Evolutionary conservation across 2,888 invertebrate species (phyloP), one percentile per base, ranked within the genome.

Genomic region (Bugula neritina): DNA sequence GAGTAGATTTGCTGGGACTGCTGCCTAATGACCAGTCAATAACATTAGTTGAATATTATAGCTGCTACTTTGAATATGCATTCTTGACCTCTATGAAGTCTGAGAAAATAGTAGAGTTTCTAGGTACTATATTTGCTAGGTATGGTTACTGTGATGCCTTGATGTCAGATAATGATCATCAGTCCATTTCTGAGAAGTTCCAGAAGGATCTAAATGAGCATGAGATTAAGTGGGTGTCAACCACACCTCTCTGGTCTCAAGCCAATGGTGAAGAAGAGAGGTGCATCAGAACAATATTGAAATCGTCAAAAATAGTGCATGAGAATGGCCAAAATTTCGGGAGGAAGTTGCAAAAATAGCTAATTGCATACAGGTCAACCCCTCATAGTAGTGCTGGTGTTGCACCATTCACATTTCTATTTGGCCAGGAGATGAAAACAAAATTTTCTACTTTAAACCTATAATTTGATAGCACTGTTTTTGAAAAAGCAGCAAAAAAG

Each of bases 181-280:
- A 52, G 52, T 52, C 52, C 10, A 52, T 21, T 17, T 52, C 52
- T 17, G 52, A 10, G 21, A 21, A 17, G 52, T 52, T 52, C 52
- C 52, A 17, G 52, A 21, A 52, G 10, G 10, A 52, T 52, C 21
- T 52, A 52, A 52, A 52, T 10, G 21, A 52, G 52, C 10, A 17
- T 17, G 52, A 72, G 1, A 74, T 77, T 29, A 52, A 52, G 52
- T 52, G 21, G 52, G 10, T 17, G 52, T 21, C 52, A 21, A 52
- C 52, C 21, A 52, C 52, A 52, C 52, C 21, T 10, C 21, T 52
- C 10, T 52, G 52, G 52, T 21, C 52, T 17, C 52, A 52, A 21
- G 21, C 52, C 25, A 77, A 75, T 70, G 74, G 76, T 0, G 74
- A 75, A 34, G 73, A 75, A 1, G 74, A 77, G 70, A 35, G 74